Conservation (phyloP, 2,797 vertebrate genomes). For the Intellagama lesueurii region DNA sequence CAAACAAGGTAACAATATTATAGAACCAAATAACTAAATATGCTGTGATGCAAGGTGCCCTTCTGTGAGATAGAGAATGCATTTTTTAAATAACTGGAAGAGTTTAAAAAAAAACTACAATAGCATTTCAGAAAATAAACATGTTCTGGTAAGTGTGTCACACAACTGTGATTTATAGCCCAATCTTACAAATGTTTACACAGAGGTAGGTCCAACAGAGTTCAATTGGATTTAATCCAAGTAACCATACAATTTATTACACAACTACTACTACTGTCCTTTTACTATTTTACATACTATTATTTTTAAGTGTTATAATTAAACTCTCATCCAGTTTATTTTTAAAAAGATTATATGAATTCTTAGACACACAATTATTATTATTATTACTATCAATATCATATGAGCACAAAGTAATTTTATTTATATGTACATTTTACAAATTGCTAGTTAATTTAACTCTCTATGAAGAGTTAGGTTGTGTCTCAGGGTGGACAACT, state of each 20-base stretch:
- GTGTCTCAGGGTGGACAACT: neutral
- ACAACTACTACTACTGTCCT: slow-evolving; percentile 59
- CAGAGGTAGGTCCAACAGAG: neutral
- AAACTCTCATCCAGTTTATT: slow-evolving; percentile 62
- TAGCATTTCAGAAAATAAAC: slow-evolving; percentile 75
- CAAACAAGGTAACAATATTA: slow-evolving; percentile 83
- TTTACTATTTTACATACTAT: neutral
- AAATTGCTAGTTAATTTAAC: slow-evolving; percentile 83
- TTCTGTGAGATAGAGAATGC: slow-evolving; percentile 72
- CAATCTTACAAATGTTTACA: neutral
- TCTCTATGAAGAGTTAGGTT: slow-evolving; percentile 68
- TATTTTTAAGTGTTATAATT: slow-evolving; percentile 69
- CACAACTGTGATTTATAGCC: slow-evolving; percentile 29
- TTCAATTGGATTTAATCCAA: neutral
- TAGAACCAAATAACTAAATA: slow-evolving; percentile 80
- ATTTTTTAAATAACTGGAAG: slow-evolving; percentile 74
- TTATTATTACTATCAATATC: neutral
- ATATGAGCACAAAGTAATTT: slow-evolving; percentile 53
- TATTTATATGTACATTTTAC: slow-evolving; percentile 82
- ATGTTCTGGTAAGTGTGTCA: slow-evolving; percentile 67
- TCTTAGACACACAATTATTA: slow-evolving; percentile 34
- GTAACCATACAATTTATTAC: slow-evolving; percentile 20
- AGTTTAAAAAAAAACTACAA: slow-evolving; percentile 73
- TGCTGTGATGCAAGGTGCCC: slow-evolving; percentile 71
- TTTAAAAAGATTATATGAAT: slow-evolving; percentile 49